phyloP scores from a whole-genome alignment of 2,888 invertebrate genomes.

The Monochamus alternatus region DNA sequence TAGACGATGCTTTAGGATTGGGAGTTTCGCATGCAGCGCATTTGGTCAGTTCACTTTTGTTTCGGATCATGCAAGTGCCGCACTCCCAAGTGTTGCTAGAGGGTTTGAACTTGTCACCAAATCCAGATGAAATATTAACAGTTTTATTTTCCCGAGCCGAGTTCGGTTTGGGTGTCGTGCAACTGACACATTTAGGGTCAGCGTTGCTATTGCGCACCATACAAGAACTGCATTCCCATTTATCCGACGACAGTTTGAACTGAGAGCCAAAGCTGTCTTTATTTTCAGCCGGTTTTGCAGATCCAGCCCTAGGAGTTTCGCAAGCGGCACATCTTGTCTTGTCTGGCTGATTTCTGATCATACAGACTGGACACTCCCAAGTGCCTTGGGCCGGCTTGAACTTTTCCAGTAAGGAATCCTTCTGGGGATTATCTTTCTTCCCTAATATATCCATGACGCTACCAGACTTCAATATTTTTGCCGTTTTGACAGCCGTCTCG shows the following conservation, averaged over 20 bases:
- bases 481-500: slow-evolving; percentile 47
- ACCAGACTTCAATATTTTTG: slow-evolving; percentile 65
- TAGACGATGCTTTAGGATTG: slow-evolving; percentile 58
- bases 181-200: slow-evolving; percentile 17
- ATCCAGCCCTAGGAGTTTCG: slow-evolving; percentile 69
- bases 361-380: slow-evolving; percentile 77
- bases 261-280: slow-evolving; percentile 63
- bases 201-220: slow-evolving; percentile 70
- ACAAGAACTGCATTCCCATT: slow-evolving; percentile 71
- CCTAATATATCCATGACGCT: slow-evolving; percentile 70
- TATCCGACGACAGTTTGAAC: slow-evolving; percentile 39
- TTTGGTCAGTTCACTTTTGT: slow-evolving; percentile 68
- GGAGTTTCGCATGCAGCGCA: slow-evolving; percentile 75
- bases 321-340: slow-evolving; percentile 74
- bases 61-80: slow-evolving; percentile 74
- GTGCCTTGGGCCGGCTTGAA: slow-evolving; percentile 59
- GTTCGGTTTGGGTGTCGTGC: slow-evolving; percentile 31
- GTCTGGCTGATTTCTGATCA: slow-evolving; percentile 73
- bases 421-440: slow-evolving; percentile 45
- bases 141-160: not conserved
- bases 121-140: slow-evolving; percentile 72
- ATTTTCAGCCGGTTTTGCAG: slow-evolving; percentile 27
- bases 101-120: slow-evolving; percentile 48
- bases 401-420: slow-evolving; percentile 50
- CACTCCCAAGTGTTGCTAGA: slow-evolving; percentile 76